Base-by-base conservation (phyloP, 2,797 vertebrate genomes). In the Thaleichthys pacificus region DNA sequence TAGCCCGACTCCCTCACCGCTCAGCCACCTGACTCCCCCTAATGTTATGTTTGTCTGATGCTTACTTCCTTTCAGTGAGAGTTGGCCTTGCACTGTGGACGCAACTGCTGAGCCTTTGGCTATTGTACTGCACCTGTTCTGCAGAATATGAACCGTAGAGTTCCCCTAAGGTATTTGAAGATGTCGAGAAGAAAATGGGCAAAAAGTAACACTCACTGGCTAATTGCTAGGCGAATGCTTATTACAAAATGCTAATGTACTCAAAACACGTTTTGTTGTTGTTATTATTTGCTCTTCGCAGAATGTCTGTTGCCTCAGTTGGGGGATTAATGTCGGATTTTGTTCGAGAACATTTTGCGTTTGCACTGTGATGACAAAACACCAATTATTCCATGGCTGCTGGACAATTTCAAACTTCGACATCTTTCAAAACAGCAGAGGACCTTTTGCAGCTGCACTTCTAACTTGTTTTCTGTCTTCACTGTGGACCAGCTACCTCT, bases 231-330 rank as follows among this genome's bases (percentile, higher is more conserved):
- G 65, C 6, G 12, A 26, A 47, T 3, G 38, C 64, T 26, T 15
- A 28, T 26, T 51, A 11, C 19, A 57, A 15, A 57, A 72, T 79
- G 76, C 70, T 82, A 79, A 85, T 84, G 72, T 67, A 54, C 70
- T 75, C 42, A 35, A 73, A 77, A 56, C 15, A 51, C 14, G 74
- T 78, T 84, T 80, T 77, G 70, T 82, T 42, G 12, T 17, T n/a
- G 1, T 17, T 78, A 66, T 68, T 57, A 60, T 83, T 80, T 62
- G 74, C 72, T 82, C 80, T 85, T 74, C 71, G 74, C 74, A 76
- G 82, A 76, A 4, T 54, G 70, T 19, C 71, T 74, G 70, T 73
- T 68, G 71, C 26, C 38, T 51, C 51, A 1, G 28, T 21, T n/a
- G 35, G 12, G 24, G 11, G 28, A 58, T 56, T 56, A 21, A 35